phyloP scores from a whole-genome alignment of 2,113 vertebrate species.

The Manacus vitellinus region DNA sequence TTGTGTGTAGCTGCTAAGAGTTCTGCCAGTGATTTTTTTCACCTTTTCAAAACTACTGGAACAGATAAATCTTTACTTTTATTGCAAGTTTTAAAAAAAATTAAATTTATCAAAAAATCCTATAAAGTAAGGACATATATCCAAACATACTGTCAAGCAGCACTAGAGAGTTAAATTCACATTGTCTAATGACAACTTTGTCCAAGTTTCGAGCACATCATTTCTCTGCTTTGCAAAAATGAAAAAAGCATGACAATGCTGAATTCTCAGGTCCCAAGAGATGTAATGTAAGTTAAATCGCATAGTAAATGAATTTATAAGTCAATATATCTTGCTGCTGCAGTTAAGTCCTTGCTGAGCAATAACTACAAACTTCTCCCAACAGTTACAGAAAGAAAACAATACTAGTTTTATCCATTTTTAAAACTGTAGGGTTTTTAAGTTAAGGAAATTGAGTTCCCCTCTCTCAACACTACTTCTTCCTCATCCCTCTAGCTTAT shows the following conservation, averaged over 20 bases:
- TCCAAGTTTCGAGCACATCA: neutral
- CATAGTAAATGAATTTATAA: neutral
- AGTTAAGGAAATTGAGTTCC: neutral
- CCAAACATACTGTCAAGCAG: conserved; percentile 1
- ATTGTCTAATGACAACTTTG: neutral
- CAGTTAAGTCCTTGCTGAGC: neutral
- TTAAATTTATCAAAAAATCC: neutral
- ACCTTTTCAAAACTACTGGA: conserved; percentile 74
- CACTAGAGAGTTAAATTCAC: neutral
- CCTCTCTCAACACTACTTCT: neutral
- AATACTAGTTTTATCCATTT: neutral
- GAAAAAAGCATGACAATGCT: neutral
- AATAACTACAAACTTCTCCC: neutral
- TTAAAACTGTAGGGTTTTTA: neutral
- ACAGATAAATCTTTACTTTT: neutral
- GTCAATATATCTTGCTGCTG: neutral
- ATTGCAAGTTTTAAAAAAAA: neutral
- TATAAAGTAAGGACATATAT: neutral
- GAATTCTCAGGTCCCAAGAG: neutral
- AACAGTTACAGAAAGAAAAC: neutral
- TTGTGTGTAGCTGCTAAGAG: conserved; percentile 53
- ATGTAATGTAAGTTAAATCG: neutral
- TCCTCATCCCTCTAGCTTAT: neutral
- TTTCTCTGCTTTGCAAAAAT: conserved; percentile 27
- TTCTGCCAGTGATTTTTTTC: conserved; percentile 65